These are phyloP conservation scores for Tuberolachnus salignus DNA, from an alignment of 2,888 invertebrate genomes.

Conservation along the genomic window DNA sequence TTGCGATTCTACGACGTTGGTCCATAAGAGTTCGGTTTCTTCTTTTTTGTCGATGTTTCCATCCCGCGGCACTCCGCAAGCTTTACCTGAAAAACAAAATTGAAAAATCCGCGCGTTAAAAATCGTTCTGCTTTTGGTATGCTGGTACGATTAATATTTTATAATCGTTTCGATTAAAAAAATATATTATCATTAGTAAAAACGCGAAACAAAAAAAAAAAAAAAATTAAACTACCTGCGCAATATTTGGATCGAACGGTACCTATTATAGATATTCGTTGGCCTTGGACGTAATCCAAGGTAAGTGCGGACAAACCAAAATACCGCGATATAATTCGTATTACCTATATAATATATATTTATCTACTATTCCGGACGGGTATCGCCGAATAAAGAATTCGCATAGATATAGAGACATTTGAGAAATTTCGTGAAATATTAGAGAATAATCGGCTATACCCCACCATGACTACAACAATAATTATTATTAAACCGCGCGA, in stretches of 20 bases:
- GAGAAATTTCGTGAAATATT: neutral
- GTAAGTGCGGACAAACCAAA: slow-evolving; percentile 11
- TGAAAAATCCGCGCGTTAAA: neutral
- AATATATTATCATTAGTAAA: slow-evolving; percentile 5
- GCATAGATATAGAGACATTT: neutral
- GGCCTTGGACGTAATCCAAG: slow-evolving; percentile 26
- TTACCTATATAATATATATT: neutral
- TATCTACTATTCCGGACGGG: too few species aligned
- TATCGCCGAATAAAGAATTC: neutral
- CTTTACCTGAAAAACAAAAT: slow-evolving; percentile 60
- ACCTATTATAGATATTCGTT: neutral
- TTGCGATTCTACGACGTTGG: slow-evolving; percentile 86
- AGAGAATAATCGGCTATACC: too few species aligned
- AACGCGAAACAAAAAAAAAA: neutral
- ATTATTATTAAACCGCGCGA: neutral
- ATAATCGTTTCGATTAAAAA: neutral
- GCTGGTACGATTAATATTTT: neutral
- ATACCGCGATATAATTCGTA: neutral
- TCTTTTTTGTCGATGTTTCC: slow-evolving; percentile 62
- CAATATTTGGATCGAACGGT: slow-evolving; percentile 17
- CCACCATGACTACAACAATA: too few species aligned
- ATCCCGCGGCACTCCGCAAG: slow-evolving; percentile 58
- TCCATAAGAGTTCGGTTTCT: slow-evolving; percentile 65
- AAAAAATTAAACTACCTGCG: neutral
- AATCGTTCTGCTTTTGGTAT: neutral